Evolutionary conservation across 2,888 invertebrate species (phyloP).

Genomic region (Balanococcus diminutus): DNA sequence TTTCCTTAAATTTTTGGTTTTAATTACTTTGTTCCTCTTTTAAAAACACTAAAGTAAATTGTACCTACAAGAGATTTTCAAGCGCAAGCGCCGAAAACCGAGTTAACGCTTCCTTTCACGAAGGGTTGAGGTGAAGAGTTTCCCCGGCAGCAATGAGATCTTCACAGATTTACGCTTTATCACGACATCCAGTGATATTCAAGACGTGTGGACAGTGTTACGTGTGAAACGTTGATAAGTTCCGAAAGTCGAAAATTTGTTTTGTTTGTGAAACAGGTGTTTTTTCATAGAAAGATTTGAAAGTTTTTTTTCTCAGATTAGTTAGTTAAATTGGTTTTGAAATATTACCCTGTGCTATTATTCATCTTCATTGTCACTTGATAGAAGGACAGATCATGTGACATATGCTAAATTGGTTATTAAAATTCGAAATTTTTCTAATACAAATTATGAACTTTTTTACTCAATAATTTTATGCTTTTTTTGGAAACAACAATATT

Average conservation of each 20-base stretch:
- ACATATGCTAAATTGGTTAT: background rate
- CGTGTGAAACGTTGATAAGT: background rate
- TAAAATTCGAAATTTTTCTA: background rate
- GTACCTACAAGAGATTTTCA: background rate
- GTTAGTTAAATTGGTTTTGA: background rate
- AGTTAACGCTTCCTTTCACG: conserved; percentile 5
- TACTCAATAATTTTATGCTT: background rate
- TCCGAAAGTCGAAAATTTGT: conserved; percentile 24
- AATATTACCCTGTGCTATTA: background rate
- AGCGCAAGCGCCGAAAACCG: conserved; percentile 20
- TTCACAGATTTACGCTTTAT: conserved; percentile 48
- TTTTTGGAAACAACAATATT: background rate
- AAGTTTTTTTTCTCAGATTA: background rate
- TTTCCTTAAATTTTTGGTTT: background rate
- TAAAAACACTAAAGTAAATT: background rate
- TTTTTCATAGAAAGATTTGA: background rate
- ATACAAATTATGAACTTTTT: background rate
- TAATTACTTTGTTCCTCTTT: background rate
- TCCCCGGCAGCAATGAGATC: conserved; percentile 43
- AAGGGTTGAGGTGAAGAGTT: conserved; percentile 14
- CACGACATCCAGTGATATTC: conserved; percentile 39
- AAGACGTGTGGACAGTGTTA: conserved; percentile 2
- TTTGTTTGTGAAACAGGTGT: conserved; percentile 38
- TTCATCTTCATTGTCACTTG: background rate
- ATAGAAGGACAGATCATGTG: background rate